Evolutionary conservation across 2,113 vertebrate genomes (phyloP).

Genomic region (Furnarius figulus): DNA sequence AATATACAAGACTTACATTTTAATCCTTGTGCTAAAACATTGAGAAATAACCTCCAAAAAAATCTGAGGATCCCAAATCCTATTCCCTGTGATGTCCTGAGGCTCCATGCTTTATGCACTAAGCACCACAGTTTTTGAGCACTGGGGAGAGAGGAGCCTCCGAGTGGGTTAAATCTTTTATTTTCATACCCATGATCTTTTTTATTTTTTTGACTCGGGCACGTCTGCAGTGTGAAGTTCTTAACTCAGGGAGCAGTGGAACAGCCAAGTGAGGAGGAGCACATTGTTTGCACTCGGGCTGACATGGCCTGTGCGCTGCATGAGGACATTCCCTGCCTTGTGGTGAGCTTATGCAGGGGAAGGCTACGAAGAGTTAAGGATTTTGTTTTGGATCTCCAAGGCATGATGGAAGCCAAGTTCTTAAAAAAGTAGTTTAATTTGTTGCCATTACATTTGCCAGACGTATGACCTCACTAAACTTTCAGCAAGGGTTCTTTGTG

Average conservation of each 20-base stretch:
- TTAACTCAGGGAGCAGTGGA: background rate
- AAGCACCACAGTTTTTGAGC: background rate
- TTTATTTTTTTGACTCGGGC: background rate
- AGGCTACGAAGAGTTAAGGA: slow-evolving; percentile 60
- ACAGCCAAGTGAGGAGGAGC: background rate
- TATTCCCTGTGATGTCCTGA: background rate
- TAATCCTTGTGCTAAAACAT: background rate
- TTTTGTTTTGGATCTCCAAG: slow-evolving; percentile 52
- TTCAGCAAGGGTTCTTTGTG: slow-evolving; percentile 68
- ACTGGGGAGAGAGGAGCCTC: background rate
- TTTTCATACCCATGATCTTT: background rate
- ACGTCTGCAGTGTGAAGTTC: background rate
- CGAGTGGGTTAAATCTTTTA: background rate
- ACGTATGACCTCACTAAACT: slow-evolving; percentile 68
- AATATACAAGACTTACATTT: background rate
- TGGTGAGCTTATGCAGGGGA: background rate
- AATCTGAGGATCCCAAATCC: background rate
- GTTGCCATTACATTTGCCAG: slow-evolving; percentile 70
- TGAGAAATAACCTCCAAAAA: background rate
- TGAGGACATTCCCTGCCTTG: background rate
- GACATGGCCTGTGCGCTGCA: fast-evolving
- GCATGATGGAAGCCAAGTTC: slow-evolving; percentile 38
- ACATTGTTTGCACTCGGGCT: background rate
- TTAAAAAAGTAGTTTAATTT: slow-evolving; percentile 68
- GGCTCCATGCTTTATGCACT: background rate